Evolutionary conservation across 2,888 invertebrate genomes (phyloP).

Genomic region (Idaea dimidiata): DNA sequence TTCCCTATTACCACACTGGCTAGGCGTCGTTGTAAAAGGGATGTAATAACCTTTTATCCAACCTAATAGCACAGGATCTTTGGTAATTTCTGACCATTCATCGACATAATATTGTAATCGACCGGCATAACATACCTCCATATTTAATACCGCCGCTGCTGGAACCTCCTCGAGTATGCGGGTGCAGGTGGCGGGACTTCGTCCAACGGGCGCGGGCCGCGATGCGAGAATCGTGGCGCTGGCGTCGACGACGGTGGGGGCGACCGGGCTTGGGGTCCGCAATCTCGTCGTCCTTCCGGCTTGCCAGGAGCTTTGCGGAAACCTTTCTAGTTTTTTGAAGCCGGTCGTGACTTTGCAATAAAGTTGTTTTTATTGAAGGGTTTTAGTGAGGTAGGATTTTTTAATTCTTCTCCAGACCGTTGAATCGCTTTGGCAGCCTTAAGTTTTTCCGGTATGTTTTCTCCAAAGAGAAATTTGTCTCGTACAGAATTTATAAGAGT

Average conservation of each 20-base stretch:
- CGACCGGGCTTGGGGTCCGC: neutral
- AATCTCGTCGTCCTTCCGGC: no score
- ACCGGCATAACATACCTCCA: slow-evolving; percentile 6
- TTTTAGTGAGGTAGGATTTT: slow-evolving; percentile 3
- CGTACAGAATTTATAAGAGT: neutral
- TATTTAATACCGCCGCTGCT: slow-evolving; percentile 2
- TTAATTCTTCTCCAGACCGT: slow-evolving; percentile 5
- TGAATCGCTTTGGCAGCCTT: neutral
- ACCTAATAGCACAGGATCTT: slow-evolving; percentile 15
- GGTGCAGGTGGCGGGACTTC: neutral
- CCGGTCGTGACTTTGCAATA: neutral
- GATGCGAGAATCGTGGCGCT: neutral
- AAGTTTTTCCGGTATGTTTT: slow-evolving; percentile 3
- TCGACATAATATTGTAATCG: slow-evolving; percentile 19
- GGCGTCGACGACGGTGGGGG: neutral
- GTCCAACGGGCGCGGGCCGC: neutral
- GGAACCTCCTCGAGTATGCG: neutral
- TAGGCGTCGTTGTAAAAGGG: slow-evolving; percentile 8
- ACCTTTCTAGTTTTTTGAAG: no score
- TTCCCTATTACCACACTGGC: slow-evolving; percentile 6
- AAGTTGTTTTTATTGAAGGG: slow-evolving; percentile 2
- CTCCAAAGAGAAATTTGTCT: slow-evolving; percentile 5
- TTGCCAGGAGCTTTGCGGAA: no score
- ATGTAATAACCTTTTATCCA: slow-evolving; percentile 20
- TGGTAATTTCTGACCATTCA: slow-evolving; percentile 22